Base-by-base conservation (phyloP, 1,140 invertebrate genomes). In the Eulimnadia texana region DNA sequence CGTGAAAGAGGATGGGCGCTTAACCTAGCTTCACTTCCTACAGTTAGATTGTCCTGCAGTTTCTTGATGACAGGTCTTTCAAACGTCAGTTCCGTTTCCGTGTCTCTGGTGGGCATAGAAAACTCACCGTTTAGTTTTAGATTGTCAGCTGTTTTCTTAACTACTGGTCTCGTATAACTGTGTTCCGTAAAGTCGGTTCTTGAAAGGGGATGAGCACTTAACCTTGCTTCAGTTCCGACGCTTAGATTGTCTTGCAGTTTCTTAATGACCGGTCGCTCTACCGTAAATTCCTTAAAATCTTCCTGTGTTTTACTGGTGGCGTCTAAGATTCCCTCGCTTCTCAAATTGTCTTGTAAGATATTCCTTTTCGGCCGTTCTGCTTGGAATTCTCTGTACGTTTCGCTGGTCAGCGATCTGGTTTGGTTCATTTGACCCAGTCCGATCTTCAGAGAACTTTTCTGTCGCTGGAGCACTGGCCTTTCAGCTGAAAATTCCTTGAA, bases 231-330 rank as follows among this genome's bases (percentile, higher is more conserved):
- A 42, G 6, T 42, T 42, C 33, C 33, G 16, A n/a, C n/a, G n/a
- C n/a, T n/a, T 6, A 60, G 23, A 51, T 60, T 60, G 24, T 60
- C 58, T 13, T 49, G 33, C 10, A 60, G n/a, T 25, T 60, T 60
- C 47, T 60, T 60, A 22, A 60, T 27, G n/a, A 50, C 47, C 25
- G 58, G 58, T 24, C 58, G 58, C 22, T 60, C 58, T 22, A 47
- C 60, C 20, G 16, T 55, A 33, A 61, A 52, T 29, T 61, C 23
- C 1, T 54, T 56, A n/a, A 53, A 61, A 22, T 50, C 51, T 16
- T 61, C 50, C 22, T 52, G 28, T 9, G 33, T 42, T 42, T 16
- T 42, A 16, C 33, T 42, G 16, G 16, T 16, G 33, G 16, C 6
- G 16, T 42, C 33, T 9, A 42, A 42, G 16, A 16, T 42, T 9